Conservation (phyloP, 2,797 vertebrate species). For the Enteromius anoplus region DNA sequence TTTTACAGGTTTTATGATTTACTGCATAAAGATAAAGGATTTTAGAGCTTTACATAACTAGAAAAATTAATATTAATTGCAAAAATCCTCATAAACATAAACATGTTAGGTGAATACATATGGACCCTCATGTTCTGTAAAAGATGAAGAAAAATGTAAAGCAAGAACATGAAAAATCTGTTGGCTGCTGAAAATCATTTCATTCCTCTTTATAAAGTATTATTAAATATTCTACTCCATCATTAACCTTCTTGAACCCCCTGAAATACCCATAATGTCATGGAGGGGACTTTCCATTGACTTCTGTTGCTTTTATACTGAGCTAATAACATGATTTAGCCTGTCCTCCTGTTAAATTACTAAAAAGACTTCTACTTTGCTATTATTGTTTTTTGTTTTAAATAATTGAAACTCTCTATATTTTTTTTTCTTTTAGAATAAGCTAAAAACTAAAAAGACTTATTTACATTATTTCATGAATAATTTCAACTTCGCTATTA, state of each 20-base stretch:
- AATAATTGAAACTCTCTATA: no score
- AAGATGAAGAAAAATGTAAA: slow-evolving; percentile 20
- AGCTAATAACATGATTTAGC: background rate
- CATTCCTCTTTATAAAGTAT: background rate
- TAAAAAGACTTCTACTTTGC: no score
- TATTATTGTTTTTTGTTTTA: no score
- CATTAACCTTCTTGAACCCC: slow-evolving; percentile 14
- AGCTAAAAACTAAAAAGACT: no score
- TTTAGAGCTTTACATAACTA: no score
- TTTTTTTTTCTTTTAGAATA: no score
- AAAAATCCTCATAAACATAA: background rate
- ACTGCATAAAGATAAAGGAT: no score
- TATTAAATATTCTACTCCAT: background rate
- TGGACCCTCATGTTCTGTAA: background rate
- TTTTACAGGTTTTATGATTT: background rate
- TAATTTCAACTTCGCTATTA: no score
- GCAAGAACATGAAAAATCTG: slow-evolving; percentile 6
- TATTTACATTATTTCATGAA: no score
- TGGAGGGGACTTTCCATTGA: background rate
- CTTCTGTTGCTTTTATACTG: background rate
- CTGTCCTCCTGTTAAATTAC: no score
- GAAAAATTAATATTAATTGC: no score
- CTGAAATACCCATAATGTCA: background rate
- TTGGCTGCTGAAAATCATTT: background rate
- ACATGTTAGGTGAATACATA: background rate